Evolutionary conservation across 2,888 invertebrate species (phyloP), one percentile per base, ranked within the genome.

Genomic region (Chrysolina americana): DNA sequence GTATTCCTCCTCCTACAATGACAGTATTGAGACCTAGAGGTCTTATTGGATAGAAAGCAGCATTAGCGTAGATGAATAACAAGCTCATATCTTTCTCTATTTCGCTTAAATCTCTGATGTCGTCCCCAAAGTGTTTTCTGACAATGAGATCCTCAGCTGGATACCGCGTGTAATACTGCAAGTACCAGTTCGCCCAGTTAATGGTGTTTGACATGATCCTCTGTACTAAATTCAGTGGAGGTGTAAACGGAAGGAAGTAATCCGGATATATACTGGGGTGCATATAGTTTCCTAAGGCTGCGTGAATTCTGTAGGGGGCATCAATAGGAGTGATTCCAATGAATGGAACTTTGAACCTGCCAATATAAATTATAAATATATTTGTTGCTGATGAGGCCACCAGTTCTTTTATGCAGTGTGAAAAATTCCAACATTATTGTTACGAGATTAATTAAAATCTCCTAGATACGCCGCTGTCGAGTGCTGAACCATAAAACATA

Each of bases 211-310:
- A 73, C 10, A 69, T 17, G 9, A 83, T 19, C 19, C 84, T 74
- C 71, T 88, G 85, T 21, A 88, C 88, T 50, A 87, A 82, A 23
- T 84, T 89, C 70, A 90, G 80, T 41, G 76, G 74, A 13, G 79
- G 77, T 13, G 44, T 41, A 11, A 70, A 72, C 2, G 80, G 77
- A 8, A 81, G 68, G 17, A 82, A 76, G 6, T 81, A 66, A 65
- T 84, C 83, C 11, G 87, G 85, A 41, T 83, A 82, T 59, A 85
- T 73, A 2, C 86, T 70, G 0, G 86, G 85, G 78, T 85, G 83
- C 13, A 79, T 76, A 9, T 83, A 83, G 75, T 84, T 85, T n/a
- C 85, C 85, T 4, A 85, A 72, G 0, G 80, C 65, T 41, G 80
- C 78, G 70, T 84, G 82, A 0, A 78, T 76, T n/a, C 71, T 75